Conservation (phyloP, 2,797 vertebrate species). For the Todus mexicanus region DNA sequence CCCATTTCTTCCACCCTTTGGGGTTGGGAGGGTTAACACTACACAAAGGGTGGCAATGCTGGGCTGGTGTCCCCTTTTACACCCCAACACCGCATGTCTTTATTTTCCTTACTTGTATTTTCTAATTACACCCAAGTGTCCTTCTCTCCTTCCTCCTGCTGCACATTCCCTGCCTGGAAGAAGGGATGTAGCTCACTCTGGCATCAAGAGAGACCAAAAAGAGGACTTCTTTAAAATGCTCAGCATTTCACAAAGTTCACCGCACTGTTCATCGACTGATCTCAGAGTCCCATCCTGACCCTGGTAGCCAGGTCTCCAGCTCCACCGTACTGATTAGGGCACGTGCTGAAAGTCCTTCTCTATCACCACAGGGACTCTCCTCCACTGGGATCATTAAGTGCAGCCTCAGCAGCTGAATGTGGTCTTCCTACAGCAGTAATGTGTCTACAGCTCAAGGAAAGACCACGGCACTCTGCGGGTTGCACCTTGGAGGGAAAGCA, state of each 20-base stretch:
- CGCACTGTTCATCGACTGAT: background rate
- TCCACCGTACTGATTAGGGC: background rate
- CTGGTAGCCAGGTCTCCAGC: background rate
- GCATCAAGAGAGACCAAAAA: background rate
- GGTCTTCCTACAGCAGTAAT: background rate
- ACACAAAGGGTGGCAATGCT: too few relatives aligned
- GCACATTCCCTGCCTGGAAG: background rate
- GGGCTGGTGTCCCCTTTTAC: background rate
- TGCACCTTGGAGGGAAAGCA: background rate
- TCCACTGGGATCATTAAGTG: background rate
- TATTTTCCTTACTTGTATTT: background rate
- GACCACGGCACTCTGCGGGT: accelerated
- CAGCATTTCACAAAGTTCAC: background rate
- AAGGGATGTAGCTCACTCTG: background rate
- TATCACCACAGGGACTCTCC: background rate
- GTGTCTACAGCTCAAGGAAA: background rate
- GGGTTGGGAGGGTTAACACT: background rate
- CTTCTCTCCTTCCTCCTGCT: background rate
- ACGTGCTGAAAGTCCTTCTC: background rate
- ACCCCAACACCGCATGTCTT: background rate
- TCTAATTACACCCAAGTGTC: background rate
- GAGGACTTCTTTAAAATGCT: background rate
- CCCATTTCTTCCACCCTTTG: background rate
- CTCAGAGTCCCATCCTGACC: background rate
- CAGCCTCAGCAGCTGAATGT: background rate